Base-by-base conservation (phyloP, 2,888 invertebrate species). In the Listrodromus nycthemerus region DNA sequence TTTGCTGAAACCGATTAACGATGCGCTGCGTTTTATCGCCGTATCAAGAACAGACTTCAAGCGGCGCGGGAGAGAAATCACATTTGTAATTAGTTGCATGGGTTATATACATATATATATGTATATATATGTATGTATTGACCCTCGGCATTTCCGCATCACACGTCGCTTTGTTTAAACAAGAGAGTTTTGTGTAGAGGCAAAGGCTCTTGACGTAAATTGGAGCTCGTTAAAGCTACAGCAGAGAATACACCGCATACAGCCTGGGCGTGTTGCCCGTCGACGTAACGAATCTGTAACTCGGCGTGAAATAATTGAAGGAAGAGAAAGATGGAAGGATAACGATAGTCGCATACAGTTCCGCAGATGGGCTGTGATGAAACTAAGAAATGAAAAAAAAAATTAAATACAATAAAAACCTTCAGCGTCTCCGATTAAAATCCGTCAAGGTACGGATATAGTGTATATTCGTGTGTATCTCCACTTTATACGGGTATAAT, bases 251-350 rank as follows among this genome's bases (percentile, higher is more conserved):
- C 79, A 74, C 63, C 79, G 66, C 78, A 73, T 70, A 74, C 69
- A 55, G 79, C 37, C 19, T 70, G 83, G 79, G 83, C 79, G 79
- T 83, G 83, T 83, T 79, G 79, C 83, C 83, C 75, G 70, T 75
- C 83, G 70, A 83, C 79, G 79, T 83, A 79, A 83, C 83, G 78
- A 83, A 85, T 86, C 82, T 71, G 80, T 82, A 76, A 80, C 82
- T 63, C 75, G 79, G 75, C 74, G 70, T 75, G 81, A 83, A 83
- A 85, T 78, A 83, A 85, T 45, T 83, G 83, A 83, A 82, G 75
- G 78, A 85, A 80, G 78, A 52, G 78, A 80, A 74, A 66, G 76
- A 69, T 52, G 61, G 65, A 66, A 81, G 73, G 76, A 63, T 41
- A 75, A 66, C 73, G 63, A 19, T 52, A 80, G 16, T 24, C 30